Base-by-base conservation (phyloP, 2,113 vertebrate species). In the Orthonyx spaldingii region DNA sequence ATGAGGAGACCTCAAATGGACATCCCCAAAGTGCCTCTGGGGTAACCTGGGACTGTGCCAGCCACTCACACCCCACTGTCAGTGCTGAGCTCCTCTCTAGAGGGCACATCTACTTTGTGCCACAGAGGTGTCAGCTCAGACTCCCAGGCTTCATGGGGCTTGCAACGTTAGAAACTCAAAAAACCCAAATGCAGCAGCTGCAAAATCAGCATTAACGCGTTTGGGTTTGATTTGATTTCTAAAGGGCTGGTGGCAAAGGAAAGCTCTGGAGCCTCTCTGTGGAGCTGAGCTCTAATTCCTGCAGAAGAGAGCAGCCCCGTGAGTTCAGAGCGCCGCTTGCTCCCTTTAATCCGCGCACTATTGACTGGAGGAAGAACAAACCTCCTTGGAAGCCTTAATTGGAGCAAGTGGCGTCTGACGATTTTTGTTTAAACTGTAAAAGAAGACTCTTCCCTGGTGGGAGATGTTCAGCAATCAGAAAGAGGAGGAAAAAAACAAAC, bases 401-500 rank as follows among this genome's bases (percentile, higher is more conserved):
- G 90, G 90, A 95, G 72, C 63, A 74, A 97, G 95, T 19, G 81
- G 61, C 21, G 0, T 71, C 84, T 94, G 90, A 93, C 39, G 9
- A 90, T 72, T 93, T 94, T 53, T 94, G 92, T 95, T 96, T 93
- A 87, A 96, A 92, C 80, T 88, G 75, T 55, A 82, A 76, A 90
- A 81, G 89, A 86, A 30, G 68, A 68, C 75, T 84, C 76, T 59
- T 88, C 79, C 92, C 94, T 70, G 84, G 70, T 59, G 91, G 81
- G 86, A 95, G 57, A 87, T 49, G 76, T 71, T 92, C 81, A 86
- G 87, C 75, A 66, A 84, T 89, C 86, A 74, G 92, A 96, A 86
- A 7, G 72, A 89, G 47, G 52, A 83, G 39, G 39, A 16, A 57
- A 49, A 61, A 61, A 32, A 4, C 32, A 37, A 76, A 39, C 5